These are phyloP conservation scores for Lasioglossum morio DNA, from an alignment of 2,888 invertebrate genomes.

Conservation along the genomic window DNA sequence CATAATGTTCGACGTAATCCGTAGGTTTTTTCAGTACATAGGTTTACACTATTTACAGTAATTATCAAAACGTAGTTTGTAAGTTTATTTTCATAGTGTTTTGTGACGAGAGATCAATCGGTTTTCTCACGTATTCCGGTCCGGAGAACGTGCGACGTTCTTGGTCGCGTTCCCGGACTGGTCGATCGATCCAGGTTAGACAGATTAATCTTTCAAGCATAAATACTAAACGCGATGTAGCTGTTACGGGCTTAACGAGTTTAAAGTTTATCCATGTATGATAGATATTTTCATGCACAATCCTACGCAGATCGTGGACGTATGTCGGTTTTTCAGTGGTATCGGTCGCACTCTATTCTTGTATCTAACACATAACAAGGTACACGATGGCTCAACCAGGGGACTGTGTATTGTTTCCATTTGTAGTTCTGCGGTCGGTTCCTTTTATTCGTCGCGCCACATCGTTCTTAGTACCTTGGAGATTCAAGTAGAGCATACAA, in stretches of 20 bases:
- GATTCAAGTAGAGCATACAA: conserved; percentile 52
- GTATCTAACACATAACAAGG: conserved; percentile 61
- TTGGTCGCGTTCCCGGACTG: conserved; percentile 67
- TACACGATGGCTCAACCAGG: conserved; percentile 68
- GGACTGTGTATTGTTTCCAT: conserved; percentile 61
- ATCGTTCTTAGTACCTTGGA: conserved; percentile 63
- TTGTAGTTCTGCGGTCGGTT: conserved; percentile 57
- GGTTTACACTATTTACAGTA: conserved; percentile 75
- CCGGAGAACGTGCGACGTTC: conserved; percentile 61
- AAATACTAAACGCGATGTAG: conserved; percentile 54
- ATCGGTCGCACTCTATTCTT: conserved; percentile 65
- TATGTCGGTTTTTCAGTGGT: conserved; percentile 62
- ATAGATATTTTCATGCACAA: conserved; percentile 67
- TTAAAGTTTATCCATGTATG: conserved; percentile 61
- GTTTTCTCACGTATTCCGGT: conserved; percentile 63
- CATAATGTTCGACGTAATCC: conserved; percentile 73
- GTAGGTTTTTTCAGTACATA: conserved; percentile 78
- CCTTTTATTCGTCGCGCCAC: conserved; percentile 56
- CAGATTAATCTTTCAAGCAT: conserved; percentile 67
- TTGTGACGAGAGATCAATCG: conserved; percentile 71
- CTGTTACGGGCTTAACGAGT: conserved; percentile 60
- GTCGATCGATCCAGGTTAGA: conserved; percentile 59
- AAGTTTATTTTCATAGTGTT: conserved; percentile 74
- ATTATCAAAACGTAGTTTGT: conserved; percentile 72
- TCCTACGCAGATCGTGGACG: conserved; percentile 65